Evolutionary conservation across 2,888 invertebrate genomes (phyloP), one percentile per base, ranked within the genome.

Genomic region (Hylaea fasciaria): DNA sequence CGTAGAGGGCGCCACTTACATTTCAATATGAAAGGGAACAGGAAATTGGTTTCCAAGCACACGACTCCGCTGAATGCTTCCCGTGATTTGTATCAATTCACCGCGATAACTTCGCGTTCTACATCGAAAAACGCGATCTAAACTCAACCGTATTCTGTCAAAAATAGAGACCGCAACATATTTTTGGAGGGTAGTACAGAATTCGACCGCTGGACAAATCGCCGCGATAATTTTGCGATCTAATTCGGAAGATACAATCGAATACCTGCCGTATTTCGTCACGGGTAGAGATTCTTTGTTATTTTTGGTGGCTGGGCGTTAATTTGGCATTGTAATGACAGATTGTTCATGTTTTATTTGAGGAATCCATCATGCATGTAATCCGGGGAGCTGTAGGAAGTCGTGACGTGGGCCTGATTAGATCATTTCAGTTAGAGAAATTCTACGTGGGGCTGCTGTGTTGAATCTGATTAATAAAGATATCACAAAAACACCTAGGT

Each of bases 21-120:
- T 88, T 91, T 85, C 89, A 89, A 91, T 90, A 86, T 87, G 82
- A 88, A 90, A 88, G 83, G 66, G 84, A 80, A 83, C 85, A 79
- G 91, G 91, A 91, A 91, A 91, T 91, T 91, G 90, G 87, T 89
- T 89, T 81, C 85, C 80, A 86, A 89, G 88, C 86, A 82, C 82
- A 81, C 79, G 78, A 78, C 77, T 80, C 74, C 76, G 76, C 77
- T 82, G 83, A 85, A 87, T 81, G 80, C 81, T 84, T 83, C 80
- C 84, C 80, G 83, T 84, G 87, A 89, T 90, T 87, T 88, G 86
- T 86, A 84, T 81, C 80, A 80, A 81, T 82, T 76, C 73, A 69
- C 77, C 74, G 73, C 56, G 56, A 71, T 70, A 70, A 74, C 69
- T 70, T 73, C 71, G 74, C 62, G 58, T 64, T 69, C 16, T 28